A percentile compares a stretch with the other conserved stretches of the same genome.
These are phyloP conservation scores for Camptogramma bilineatum DNA, from an alignment of 2,888 invertebrate species.

Conservation along the genomic window DNA sequence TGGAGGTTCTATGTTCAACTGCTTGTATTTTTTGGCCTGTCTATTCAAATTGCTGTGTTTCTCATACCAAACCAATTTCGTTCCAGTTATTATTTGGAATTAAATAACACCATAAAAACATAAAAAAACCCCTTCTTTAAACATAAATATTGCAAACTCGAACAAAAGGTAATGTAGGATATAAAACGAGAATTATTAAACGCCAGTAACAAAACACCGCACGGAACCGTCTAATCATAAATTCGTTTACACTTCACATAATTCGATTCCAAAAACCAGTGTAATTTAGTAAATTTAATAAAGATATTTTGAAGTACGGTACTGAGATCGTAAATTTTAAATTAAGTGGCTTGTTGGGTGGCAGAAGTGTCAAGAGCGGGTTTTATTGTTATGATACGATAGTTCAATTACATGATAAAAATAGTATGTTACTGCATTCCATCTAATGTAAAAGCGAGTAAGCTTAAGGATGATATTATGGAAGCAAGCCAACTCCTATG, in stretches of 20 bases:
- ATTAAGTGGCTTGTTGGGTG: slow-evolving; percentile 46
- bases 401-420: slow-evolving; percentile 18
- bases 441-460: not conserved
- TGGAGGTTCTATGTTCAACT: no score
- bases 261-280: slow-evolving; percentile 21
- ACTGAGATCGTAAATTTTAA: slow-evolving; percentile 44
- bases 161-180: not conserved
- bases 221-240: slow-evolving; percentile 12
- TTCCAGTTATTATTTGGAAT: no score
- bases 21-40: no score
- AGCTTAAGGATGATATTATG: not conserved
- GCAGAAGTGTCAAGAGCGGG: slow-evolving; percentile 36
- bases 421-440: not conserved
- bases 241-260: not conserved
- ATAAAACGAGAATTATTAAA: not conserved
- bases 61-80: no score
- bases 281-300: slow-evolving; percentile 46
- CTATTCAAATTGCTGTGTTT: no score
- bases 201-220: not conserved
- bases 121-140: no score
- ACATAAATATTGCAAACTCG: not conserved
- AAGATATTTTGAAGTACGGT: slow-evolving; percentile 39
- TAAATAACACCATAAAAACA: no score
- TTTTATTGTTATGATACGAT: slow-evolving; percentile 25
- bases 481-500: no score